phyloP scores from a whole-genome alignment of 2,888 invertebrate genomes.

The Limnephilus rhombicus region DNA sequence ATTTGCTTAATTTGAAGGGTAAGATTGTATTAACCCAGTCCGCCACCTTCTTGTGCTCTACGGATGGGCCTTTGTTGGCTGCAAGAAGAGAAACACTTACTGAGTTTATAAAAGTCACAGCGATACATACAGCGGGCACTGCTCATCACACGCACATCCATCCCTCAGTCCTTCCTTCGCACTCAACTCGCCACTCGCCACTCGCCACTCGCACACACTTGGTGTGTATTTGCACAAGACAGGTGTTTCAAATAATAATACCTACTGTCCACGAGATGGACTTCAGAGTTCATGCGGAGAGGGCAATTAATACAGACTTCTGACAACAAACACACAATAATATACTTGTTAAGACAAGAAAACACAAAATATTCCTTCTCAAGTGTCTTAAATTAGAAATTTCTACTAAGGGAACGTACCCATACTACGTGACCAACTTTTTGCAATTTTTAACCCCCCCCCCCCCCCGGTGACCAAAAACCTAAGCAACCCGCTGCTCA shows the following conservation, averaged over 20 bases:
- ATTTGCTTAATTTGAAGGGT: slow-evolving; percentile 25
- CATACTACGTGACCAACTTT: no score
- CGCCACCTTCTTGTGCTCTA: slow-evolving; percentile 45
- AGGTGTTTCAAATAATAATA: not conserved
- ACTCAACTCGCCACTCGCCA: not conserved
- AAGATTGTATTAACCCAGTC: slow-evolving; percentile 33
- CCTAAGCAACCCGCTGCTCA: no score
- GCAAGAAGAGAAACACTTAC: slow-evolving; percentile 46
- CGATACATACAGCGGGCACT: not conserved
- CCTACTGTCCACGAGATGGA: not conserved
- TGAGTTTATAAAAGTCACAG: slow-evolving; percentile 12
- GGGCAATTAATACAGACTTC: not conserved
- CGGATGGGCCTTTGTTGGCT: slow-evolving; percentile 41
- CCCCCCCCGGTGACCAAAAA: no score
- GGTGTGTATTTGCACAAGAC: not conserved
- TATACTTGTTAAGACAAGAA: no score
- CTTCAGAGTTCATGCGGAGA: not conserved
- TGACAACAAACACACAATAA: not conserved
- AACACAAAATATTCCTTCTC: no score
- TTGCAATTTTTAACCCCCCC: no score
- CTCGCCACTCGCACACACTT: not conserved
- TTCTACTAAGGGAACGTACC: no score
- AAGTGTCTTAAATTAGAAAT: no score
- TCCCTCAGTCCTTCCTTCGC: not conserved
- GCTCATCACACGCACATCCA: no score